phyloP scores from a whole-genome alignment of 1,140 invertebrate genomes.

The Caenorhabditis remanei region DNA sequence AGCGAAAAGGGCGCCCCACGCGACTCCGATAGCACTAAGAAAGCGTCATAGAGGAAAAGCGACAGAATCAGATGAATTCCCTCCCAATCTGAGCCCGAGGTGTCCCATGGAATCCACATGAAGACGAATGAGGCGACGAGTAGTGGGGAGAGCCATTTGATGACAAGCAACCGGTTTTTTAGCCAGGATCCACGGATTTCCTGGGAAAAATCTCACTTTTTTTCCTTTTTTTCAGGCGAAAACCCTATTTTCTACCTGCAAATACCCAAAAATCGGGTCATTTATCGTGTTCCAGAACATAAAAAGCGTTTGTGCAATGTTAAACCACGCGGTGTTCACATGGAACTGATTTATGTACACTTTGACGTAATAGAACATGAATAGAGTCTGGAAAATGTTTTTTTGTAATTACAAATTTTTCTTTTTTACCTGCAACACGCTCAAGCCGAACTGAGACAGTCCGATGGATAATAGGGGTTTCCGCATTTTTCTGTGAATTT shows the following conservation, averaged over 20 bases:
- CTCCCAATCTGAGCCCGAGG: conserved; percentile 65
- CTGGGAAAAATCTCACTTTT: conserved; percentile 59
- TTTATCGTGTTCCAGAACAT: conserved; percentile 80
- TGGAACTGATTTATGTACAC: conserved; percentile 79
- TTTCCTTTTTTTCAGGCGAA: neutral
- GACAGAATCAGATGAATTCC: conserved; percentile 79
- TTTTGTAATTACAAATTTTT: no score
- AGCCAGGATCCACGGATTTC: conserved; percentile 73
- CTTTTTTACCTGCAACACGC: conserved; percentile 61
- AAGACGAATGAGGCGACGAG: conserved; percentile 78
- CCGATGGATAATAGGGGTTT: conserved; percentile 64
- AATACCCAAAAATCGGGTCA: conserved; percentile 79
- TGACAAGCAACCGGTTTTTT: conserved; percentile 77
- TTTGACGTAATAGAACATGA: conserved; percentile 77
- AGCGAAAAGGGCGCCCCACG: conserved; percentile 78
- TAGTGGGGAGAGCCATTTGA: conserved; percentile 79
- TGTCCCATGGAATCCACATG: conserved; percentile 79
- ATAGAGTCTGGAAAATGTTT: conserved; percentile 71
- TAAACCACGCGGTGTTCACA: conserved; percentile 79
- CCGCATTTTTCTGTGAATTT: neutral
- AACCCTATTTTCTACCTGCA: conserved; percentile 76
- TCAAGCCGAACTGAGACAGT: conserved; percentile 69
- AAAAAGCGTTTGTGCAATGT: conserved; percentile 78
- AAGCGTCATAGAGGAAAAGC: conserved; percentile 79
- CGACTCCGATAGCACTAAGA: conserved; percentile 78